These are phyloP conservation scores for Aurelia aurita complex sp. Pacific DNA, from an alignment of 30 jellyfish, hydroid and myxozoan genomes.

Conservation along the genomic window DNA sequence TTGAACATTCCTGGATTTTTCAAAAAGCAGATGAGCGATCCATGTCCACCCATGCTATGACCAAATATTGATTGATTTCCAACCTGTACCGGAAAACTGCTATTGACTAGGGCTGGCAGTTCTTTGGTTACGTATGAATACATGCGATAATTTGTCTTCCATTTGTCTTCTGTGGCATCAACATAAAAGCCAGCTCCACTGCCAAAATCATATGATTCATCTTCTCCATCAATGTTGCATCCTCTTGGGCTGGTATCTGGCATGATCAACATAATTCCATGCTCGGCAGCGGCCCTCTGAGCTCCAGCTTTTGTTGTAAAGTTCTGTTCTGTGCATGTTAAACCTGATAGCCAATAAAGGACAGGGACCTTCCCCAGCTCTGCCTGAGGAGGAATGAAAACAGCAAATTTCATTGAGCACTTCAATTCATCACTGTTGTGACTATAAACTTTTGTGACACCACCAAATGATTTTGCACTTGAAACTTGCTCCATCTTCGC, in stretches of 20 bases:
- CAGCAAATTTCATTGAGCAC: constrained; percentile 90
- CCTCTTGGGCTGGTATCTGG: constrained; percentile 99
- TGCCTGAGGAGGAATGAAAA: constrained; percentile 87
- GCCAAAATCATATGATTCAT: constrained; percentile 93
- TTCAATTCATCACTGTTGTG: constrained; percentile 83
- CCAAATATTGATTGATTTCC: constrained; percentile 89
- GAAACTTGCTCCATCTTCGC: constrained; percentile 68
- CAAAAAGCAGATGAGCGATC: constrained; percentile 87
- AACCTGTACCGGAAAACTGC: constrained; percentile 75
- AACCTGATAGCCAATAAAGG: constrained; percentile 93
- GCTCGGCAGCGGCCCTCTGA: constrained; percentile 85
- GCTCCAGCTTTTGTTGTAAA: constrained; percentile 96
- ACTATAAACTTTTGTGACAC: constrained; percentile 75
- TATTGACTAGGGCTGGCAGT: constrained; percentile 70
- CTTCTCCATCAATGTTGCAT: constrained; percentile 89
- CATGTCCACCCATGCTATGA: constrained; percentile 99
- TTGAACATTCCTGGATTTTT: constrained; percentile 90
- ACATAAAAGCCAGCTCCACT: constrained; percentile 98
- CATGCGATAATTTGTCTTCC: constrained; percentile 95
- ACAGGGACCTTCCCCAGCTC: constrained; percentile 89
- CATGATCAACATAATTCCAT: constrained; percentile 79
- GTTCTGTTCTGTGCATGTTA: constrained; percentile 97
- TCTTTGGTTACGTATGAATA: constrained; percentile 91
- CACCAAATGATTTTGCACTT: constrained; percentile 76
- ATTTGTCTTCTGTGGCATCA: constrained; percentile 93